A percentile compares a stretch with the other conserved stretches of the same genome.
phyloP scores from a whole-genome alignment of 2,888 invertebrate genomes.

The Iphiclides podalirius region DNA sequence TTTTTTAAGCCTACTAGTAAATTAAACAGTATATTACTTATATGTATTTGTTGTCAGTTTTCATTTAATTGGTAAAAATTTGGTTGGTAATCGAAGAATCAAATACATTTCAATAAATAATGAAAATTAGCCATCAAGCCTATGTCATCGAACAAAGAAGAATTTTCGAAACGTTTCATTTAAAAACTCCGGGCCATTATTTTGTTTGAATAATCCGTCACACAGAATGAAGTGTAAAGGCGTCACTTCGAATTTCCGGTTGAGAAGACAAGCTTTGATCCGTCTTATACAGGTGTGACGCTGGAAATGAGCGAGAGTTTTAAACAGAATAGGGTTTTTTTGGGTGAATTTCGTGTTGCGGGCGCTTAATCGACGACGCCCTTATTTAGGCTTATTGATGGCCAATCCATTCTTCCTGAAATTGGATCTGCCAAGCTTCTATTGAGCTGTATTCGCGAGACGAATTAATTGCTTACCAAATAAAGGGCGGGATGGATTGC shows the following conservation, averaged over 20 bases:
- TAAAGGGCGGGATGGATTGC: neutral
- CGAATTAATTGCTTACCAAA: conserved; percentile 5
- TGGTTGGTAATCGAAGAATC: too few species aligned
- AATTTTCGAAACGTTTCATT: too few species aligned
- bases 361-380: neutral
- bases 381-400: conserved; percentile 8
- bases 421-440: conserved; percentile 6
- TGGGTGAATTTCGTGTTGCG: neutral
- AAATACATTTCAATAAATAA: too few species aligned
- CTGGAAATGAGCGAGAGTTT: neutral
- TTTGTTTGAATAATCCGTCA: too few species aligned
- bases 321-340: conserved; percentile 8
- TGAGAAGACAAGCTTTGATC: conserved; percentile 13
- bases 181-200: too few species aligned
- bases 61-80: too few species aligned
- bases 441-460: conserved; percentile 3
- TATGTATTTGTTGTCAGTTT: too few species aligned
- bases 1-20: too few species aligned
- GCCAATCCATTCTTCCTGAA: conserved; percentile 6
- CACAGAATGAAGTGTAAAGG: too few species aligned
- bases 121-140: too few species aligned
- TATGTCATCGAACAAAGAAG: too few species aligned
- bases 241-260: neutral
- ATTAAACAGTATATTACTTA: too few species aligned
- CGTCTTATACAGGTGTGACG: neutral